Percentiles rank a stretch among this genome's conserved stretches.
phyloP scores from a whole-genome alignment of 2,113 vertebrate genomes.

The Pluvianellus socialis region DNA sequence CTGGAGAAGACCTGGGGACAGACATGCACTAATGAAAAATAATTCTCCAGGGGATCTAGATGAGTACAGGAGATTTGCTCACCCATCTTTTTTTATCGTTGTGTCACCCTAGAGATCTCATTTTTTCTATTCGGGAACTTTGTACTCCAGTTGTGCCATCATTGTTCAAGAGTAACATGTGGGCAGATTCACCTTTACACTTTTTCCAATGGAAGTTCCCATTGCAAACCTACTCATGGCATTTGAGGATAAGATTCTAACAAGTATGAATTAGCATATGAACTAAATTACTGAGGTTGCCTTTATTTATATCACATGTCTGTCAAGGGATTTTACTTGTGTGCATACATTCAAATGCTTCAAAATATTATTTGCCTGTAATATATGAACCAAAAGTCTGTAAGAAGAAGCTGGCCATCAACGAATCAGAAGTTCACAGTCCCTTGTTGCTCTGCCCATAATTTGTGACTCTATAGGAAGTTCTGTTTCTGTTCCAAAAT shows the following conservation, averaged over 20 bases:
- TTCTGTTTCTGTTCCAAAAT: background rate
- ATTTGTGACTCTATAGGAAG: background rate
- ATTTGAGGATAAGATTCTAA: background rate
- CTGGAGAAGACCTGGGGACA: background rate
- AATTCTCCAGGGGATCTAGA: background rate
- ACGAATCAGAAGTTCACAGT: background rate
- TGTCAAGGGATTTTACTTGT: background rate
- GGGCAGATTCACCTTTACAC: background rate
- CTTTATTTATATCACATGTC: background rate
- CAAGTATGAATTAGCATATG: background rate
- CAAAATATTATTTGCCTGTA: background rate
- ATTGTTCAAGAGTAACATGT: fast-evolving
- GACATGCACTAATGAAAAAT: background rate
- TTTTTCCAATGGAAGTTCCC: background rate
- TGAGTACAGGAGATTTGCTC: background rate
- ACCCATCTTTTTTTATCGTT: background rate
- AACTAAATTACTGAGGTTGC: background rate
- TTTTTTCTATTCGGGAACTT: background rate
- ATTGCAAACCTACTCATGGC: background rate
- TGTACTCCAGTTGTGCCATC: background rate
- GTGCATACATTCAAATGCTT: background rate
- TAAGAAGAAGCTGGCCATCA: background rate
- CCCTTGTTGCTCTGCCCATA: background rate
- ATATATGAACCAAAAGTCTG: background rate
- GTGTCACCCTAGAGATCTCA: background rate